Evolutionary conservation across 2,113 vertebrate species (phyloP).

Genomic region (Phrynosoma platyrhinos): DNA sequence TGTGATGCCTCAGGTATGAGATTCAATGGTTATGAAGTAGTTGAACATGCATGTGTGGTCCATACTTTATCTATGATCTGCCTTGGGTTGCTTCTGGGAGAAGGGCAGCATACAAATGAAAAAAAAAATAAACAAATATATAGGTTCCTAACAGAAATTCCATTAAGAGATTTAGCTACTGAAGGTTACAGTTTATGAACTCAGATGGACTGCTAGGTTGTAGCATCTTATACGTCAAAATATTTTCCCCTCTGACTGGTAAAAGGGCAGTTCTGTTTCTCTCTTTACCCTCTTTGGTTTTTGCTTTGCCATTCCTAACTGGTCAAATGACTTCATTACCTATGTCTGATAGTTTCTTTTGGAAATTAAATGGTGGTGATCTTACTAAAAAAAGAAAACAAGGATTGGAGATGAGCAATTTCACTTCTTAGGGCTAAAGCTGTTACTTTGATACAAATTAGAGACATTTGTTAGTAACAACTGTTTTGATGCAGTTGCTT

Average conservation of each 20-base stretch:
- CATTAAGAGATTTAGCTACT: neutral
- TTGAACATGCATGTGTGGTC: neutral
- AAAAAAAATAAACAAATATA: no score
- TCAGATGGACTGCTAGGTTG: neutral
- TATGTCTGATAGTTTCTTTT: conserved; percentile 53
- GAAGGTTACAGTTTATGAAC: neutral
- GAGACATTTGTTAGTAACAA: conserved; percentile 18
- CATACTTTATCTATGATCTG: no score
- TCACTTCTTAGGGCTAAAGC: conserved; percentile 13
- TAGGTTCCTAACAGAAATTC: no score
- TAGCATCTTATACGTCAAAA: no score
- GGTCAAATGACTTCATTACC: conserved; percentile 55
- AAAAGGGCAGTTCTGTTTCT: conserved; percentile 66
- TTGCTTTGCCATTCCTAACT: conserved; percentile 44
- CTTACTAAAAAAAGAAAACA: conserved; percentile 48
- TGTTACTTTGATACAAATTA: conserved; percentile 42
- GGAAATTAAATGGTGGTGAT: conserved; percentile 60
- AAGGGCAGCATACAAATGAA: no score
- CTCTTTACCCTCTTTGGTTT: conserved; percentile 63
- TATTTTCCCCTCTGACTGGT: conserved; percentile 50
- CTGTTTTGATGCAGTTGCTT: conserved; percentile 17
- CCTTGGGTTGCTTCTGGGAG: no score
- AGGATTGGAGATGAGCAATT: conserved; percentile 31
- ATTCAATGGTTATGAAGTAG: neutral
- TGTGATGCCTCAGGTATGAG: neutral